A percentile compares a stretch with the other conserved stretches of the same genome.
Evolutionary conservation across 2,888 invertebrate species (phyloP).

Genomic region (Catocala nupta): DNA sequence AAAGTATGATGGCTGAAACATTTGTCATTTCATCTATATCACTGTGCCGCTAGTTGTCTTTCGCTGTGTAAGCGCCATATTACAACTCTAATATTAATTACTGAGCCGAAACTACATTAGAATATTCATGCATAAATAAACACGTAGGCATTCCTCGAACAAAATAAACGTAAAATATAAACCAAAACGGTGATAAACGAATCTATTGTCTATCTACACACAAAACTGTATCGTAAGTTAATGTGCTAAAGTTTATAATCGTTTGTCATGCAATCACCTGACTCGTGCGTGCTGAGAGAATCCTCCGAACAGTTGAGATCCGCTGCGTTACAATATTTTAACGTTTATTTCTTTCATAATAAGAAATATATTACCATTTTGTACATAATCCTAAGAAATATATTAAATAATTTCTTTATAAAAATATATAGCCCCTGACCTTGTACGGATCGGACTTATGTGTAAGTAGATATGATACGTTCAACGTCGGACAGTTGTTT

Average conservation of each 20-base stretch:
- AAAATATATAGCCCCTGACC: too few relatives aligned
- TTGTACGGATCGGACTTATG: too few relatives aligned
- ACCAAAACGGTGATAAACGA: not conserved
- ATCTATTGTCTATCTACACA: slow-evolving; percentile 56
- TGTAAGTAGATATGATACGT: too few relatives aligned
- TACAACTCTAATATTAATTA: not conserved
- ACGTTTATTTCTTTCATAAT: slow-evolving; percentile 33
- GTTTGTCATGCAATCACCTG: slow-evolving; percentile 89
- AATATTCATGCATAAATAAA: slow-evolving; percentile 30
- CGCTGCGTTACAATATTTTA: slow-evolving; percentile 84
- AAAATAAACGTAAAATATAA: slow-evolving; percentile 2
- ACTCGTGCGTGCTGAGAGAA: slow-evolving; percentile 93
- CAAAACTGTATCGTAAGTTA: slow-evolving; percentile 58
- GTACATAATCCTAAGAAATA: too few relatives aligned
- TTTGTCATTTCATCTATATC: too few relatives aligned
- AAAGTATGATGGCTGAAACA: too few relatives aligned
- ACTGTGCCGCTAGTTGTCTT: too few relatives aligned
- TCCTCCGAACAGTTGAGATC: slow-evolving; percentile 94
- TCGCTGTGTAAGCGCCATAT: too few relatives aligned
- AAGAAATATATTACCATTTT: not conserved
- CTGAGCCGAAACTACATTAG: slow-evolving; percentile 1
- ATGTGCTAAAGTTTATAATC: slow-evolving; percentile 53
- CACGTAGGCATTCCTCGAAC: slow-evolving; percentile 18
- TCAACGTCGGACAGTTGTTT: too few relatives aligned
- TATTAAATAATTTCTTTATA: too few relatives aligned